A percentile compares a stretch with the other conserved stretches of the same genome.
These are phyloP conservation scores for Pseudochaenichthys georgianus DNA, from an alignment of 2,797 vertebrate genomes.

Conservation along the genomic window DNA sequence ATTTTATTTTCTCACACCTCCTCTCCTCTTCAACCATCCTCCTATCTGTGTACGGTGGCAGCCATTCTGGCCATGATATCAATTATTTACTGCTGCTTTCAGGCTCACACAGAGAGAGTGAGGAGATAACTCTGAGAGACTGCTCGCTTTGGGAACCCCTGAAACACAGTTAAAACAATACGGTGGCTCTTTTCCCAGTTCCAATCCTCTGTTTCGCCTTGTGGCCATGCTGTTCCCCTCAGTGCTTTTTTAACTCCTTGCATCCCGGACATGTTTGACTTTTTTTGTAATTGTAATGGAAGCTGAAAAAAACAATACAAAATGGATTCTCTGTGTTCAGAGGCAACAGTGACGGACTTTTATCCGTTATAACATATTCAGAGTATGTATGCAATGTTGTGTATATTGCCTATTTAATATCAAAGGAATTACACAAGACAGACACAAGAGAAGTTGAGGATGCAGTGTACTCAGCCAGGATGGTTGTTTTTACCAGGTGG, in stretches of 20 bases:
- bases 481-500: constrained; percentile 51
- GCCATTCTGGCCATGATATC: constrained; percentile 49
- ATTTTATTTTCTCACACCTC: constrained; percentile 54
- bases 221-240: constrained; percentile 25
- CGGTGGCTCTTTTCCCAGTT: constrained; percentile 57
- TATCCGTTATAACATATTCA: neutral
- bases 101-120: constrained; percentile 57
- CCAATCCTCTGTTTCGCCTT: constrained; percentile 55
- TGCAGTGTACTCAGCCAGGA: constrained; percentile 54
- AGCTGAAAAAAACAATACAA: constrained; percentile 13
- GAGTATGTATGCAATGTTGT: neutral
- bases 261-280: constrained; percentile 16
- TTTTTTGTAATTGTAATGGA: constrained; percentile 19
- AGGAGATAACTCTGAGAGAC: constrained; percentile 57
- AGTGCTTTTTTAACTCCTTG: neutral
- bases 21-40: constrained; percentile 55
- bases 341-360: neutral
- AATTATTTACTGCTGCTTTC: constrained; percentile 70
- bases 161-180: constrained; percentile 66
- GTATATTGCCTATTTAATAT: neutral
- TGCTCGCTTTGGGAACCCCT: constrained; percentile 58
- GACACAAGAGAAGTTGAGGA: constrained; percentile 21
- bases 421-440: neutral
- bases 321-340: constrained; percentile 4
- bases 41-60: constrained; percentile 47